Conservation (phyloP, 2,888 invertebrate species). For the Epirrhoe tristata region DNA sequence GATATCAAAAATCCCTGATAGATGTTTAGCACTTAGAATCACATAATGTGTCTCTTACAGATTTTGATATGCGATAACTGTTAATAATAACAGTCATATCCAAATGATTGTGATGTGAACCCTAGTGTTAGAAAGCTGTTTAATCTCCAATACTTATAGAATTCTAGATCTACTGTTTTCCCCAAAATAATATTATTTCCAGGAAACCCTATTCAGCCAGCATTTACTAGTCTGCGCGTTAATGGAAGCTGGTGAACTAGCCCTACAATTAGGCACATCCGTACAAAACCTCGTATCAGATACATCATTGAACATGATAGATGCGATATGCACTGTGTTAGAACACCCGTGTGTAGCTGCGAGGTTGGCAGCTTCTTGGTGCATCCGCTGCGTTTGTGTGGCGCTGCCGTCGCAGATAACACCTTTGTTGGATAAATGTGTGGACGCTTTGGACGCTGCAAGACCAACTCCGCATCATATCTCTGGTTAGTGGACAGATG, state of each 20-base stretch:
- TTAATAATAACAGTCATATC: too few relatives aligned
- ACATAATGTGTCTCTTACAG: too few relatives aligned
- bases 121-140: too few relatives aligned
- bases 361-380: constrained; percentile 97
- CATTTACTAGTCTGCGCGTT: constrained; percentile 96
- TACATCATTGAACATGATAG: constrained; percentile 90
- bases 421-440: constrained; percentile 95
- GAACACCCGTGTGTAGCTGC: constrained; percentile 98
- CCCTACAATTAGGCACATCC: constrained; percentile 96
- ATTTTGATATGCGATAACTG: too few relatives aligned
- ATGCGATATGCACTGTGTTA: constrained; percentile 88
- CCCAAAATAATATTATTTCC: constrained; percentile 2
- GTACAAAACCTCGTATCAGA: constrained; percentile 96
- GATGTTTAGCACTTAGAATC: too few relatives aligned
- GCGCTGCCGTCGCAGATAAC: constrained; percentile 98
- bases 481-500: constrained; percentile 71
- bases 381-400: constrained; percentile 95
- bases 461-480: constrained; percentile 95
- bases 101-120: too few relatives aligned
- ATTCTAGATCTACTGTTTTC: too few relatives aligned
- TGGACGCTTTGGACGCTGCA: constrained; percentile 94
- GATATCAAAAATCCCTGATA: too few relatives aligned
- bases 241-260: constrained; percentile 96
- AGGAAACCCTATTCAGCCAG: constrained; percentile 95
- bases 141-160: too few relatives aligned